A percentile compares a stretch with the other conserved stretches of the same genome.
Evolutionary conservation across 2,888 invertebrate genomes (phyloP).

Genomic region (Omphaloscelis lunosa): DNA sequence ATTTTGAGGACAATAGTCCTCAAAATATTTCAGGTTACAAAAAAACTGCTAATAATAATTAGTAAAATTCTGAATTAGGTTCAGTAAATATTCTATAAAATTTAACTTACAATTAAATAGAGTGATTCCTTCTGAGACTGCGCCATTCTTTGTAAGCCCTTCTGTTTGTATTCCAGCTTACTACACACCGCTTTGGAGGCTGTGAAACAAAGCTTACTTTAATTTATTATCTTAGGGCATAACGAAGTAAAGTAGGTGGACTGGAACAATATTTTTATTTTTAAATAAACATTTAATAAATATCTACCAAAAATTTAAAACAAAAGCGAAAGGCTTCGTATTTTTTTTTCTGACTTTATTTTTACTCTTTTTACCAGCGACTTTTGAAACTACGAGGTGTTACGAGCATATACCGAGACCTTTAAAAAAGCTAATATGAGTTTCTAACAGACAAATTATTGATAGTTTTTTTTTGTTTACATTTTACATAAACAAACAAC

Average conservation of each 20-base stretch:
- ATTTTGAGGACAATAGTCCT: too few species aligned
- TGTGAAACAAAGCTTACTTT: conserved; percentile 51
- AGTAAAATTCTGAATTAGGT: neutral
- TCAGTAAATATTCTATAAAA: neutral
- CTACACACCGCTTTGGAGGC: conserved; percentile 85
- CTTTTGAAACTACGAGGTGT: neutral
- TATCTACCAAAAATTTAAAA: neutral
- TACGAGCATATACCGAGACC: neutral
- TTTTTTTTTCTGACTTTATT: too few species aligned
- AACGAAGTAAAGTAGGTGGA: neutral
- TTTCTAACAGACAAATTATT: neutral
- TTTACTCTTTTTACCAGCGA: neutral
- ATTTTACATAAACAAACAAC: too few species aligned
- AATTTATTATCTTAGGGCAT: neutral
- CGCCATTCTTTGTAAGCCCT: conserved; percentile 85
- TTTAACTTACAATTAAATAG: conserved; percentile 90
- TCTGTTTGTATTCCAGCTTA: conserved; percentile 86
- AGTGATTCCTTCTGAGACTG: conserved; percentile 91
- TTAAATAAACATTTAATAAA: neutral
- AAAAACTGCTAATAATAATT: too few species aligned
- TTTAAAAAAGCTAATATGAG: neutral
- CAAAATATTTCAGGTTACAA: too few species aligned
- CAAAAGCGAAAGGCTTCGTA: too few species aligned
- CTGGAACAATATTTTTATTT: neutral
- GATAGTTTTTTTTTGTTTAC: neutral